These are phyloP conservation scores for Dasypogon diadema DNA, from an alignment of 2,888 invertebrate genomes.

Conservation along the genomic window DNA sequence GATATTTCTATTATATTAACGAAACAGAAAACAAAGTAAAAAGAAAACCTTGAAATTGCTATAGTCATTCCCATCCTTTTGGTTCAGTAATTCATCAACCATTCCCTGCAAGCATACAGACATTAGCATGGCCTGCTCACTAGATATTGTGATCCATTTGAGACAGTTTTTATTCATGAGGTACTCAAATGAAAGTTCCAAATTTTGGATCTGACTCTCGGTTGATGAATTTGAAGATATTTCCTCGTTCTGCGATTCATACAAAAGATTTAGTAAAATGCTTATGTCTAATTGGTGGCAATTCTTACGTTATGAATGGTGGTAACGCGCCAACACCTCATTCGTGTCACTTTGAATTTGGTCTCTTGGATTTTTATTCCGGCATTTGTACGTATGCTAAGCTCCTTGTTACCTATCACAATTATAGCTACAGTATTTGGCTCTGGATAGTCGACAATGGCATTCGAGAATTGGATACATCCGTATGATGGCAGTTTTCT, in stretches of 20 bases:
- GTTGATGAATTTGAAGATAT: conserved; percentile 54
- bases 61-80: conserved; percentile 75
- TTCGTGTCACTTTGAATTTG: conserved; percentile 92
- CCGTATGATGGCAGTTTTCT: conserved; percentile 90
- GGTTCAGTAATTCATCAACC: conserved; percentile 91
- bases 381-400: conserved; percentile 77
- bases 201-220: conserved; percentile 60
- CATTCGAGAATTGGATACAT: conserved; percentile 83
- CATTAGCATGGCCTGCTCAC: conserved; percentile 94
- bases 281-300: too few relatives aligned
- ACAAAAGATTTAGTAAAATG: neutral
- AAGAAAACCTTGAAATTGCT: conserved; percentile 62
- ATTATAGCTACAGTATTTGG: conserved; percentile 78
- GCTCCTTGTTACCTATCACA: conserved; percentile 87
- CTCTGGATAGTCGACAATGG: conserved; percentile 82
- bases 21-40: neutral
- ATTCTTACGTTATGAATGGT: conserved; percentile 79
- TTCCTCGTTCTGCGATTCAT: conserved; percentile 56
- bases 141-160: conserved; percentile 93
- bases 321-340: conserved; percentile 97
- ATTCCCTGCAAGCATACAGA: conserved; percentile 95
- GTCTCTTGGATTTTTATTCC: conserved; percentile 81
- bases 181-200: conserved; percentile 96
- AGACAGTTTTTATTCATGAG: conserved; percentile 90
- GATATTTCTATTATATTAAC: neutral